phyloP scores from a whole-genome alignment of 1,140 invertebrate genomes.

The Goniozus legneri region DNA sequence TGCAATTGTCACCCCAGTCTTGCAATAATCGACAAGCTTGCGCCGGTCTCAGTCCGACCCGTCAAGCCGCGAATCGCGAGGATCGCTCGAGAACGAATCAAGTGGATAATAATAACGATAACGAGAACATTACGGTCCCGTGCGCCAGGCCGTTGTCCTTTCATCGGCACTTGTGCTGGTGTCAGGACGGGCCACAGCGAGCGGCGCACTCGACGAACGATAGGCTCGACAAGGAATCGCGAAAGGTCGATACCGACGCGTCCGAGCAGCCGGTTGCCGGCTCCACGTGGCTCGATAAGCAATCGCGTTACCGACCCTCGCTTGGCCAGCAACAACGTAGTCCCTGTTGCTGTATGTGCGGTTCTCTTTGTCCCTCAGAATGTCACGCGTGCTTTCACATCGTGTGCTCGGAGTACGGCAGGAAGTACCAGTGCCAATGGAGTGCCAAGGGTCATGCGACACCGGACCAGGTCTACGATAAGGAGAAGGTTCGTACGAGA shows the following conservation, averaged over 20 bases:
- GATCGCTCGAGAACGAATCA: not conserved
- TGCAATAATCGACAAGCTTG: too few species aligned
- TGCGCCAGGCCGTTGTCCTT: conserved; percentile 55
- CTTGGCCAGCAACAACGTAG: conserved; percentile 14
- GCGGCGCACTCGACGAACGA: too few species aligned
- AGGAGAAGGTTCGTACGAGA: conserved; percentile 56
- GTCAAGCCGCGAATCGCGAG: not conserved
- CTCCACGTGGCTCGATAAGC: not conserved
- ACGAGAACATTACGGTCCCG: conserved; percentile 14
- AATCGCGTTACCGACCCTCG: not conserved
- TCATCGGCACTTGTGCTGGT: conserved; percentile 57
- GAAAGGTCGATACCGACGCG: not conserved
- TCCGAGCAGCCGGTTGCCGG: not conserved
- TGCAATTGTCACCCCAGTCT: not conserved
- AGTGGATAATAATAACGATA: conserved; percentile 8
- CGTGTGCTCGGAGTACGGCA: conserved; percentile 57
- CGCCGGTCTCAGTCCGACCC: not conserved
- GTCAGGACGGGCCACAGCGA: conserved; percentile 20
- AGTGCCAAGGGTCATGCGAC: conserved; percentile 53
- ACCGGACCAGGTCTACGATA: conserved; percentile 53
- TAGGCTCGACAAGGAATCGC: not conserved
- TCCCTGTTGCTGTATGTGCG: conserved; percentile 62
- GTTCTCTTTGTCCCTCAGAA: conserved; percentile 61
- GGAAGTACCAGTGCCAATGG: conserved; percentile 59
- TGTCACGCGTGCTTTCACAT: conserved; percentile 67